Evolutionary conservation across 2,113 vertebrate genomes (phyloP), one percentile per base, ranked within the genome.

Genomic region (Tragelaphus imberbis): DNA sequence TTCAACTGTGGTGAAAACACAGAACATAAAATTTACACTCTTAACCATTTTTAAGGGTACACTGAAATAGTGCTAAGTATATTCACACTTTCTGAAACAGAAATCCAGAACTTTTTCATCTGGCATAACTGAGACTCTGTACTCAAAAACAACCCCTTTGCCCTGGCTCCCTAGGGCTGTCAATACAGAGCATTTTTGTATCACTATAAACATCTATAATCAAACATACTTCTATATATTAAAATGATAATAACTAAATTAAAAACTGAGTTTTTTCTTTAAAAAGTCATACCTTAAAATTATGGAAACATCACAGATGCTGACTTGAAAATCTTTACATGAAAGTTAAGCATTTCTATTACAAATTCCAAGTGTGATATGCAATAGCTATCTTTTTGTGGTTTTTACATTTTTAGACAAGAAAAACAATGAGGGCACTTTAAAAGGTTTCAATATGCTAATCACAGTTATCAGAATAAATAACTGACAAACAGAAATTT

Each of bases 391-490:
- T 63, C 16, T 88, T 92, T 94, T 68, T 65, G 30, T 40, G 68
- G 25, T 28, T 81, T 94, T 71, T 58, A 71, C n/a, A 85, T 51
- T 95, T 92, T 63, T 40, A 59, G 40, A 51, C 17, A 59, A 68
- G 56, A 79, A 53, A 95, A 75, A 56, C n/a, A 84, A 23, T 12
- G 9, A 87, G 17, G 36, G 63, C 33, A 80, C 16, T 87, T 58
- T 23, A 6, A 84, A 94, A 96, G 79, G 23, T 84, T 90, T 92
- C 28, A 90, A 51, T 84, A 75, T 10, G 36, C 55, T 91, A 91
- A 89, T 79, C 61, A 40, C 21, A 96, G 27, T 80, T 61, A 79
- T 93, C 55, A 87, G 51, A 96, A 92, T 68, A 96, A 95, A 90
- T 88, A 56, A 81, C 61, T 84, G 88, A 79, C 61, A 92, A 47